A percentile compares a stretch with the other conserved stretches of the same genome.
These are phyloP conservation scores for Drosophila pegasa DNA, from an alignment of 2,888 invertebrate species.

Conservation along the genomic window DNA sequence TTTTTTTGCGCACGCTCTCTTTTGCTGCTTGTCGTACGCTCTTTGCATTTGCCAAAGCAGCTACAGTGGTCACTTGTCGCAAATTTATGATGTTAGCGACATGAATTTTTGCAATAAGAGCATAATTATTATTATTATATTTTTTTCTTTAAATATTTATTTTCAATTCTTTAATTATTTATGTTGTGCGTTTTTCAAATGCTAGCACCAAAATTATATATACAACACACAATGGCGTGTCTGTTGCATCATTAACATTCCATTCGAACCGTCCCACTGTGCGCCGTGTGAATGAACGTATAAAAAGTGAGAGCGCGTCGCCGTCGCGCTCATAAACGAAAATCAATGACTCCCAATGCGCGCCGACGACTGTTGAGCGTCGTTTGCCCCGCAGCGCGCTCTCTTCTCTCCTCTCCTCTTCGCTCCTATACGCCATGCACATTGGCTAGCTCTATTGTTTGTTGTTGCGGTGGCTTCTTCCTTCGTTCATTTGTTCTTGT, in stretches of 20 bases:
- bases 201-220: neutral
- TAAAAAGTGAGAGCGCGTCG: constrained; percentile 75
- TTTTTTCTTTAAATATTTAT: neutral
- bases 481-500: constrained; percentile 36
- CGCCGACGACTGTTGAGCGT: constrained; percentile 44
- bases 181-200: neutral
- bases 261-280: constrained; percentile 50
- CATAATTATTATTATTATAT: neutral
- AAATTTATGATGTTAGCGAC: neutral
- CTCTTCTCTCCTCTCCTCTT: neutral
- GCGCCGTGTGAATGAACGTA: constrained; percentile 77
- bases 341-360: constrained; percentile 77
- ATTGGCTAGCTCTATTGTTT: constrained; percentile 36
- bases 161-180: neutral
- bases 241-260: constrained; percentile 33
- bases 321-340: constrained; percentile 73
- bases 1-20: constrained; percentile 60
- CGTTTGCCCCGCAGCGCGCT: constrained; percentile 17
- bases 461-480: constrained; percentile 44
- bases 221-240: constrained; percentile 7
- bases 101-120: too few relatives aligned
- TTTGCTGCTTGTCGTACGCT: constrained; percentile 41
- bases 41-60: constrained; percentile 51
- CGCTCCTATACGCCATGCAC: neutral
- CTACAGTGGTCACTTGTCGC: constrained; percentile 31